Percentiles rank a stretch among this genome's conserved stretches.
These are phyloP conservation scores for Dinoponera quadriceps DNA, from an alignment of 1,140 invertebrate species.

Conservation along the genomic window DNA sequence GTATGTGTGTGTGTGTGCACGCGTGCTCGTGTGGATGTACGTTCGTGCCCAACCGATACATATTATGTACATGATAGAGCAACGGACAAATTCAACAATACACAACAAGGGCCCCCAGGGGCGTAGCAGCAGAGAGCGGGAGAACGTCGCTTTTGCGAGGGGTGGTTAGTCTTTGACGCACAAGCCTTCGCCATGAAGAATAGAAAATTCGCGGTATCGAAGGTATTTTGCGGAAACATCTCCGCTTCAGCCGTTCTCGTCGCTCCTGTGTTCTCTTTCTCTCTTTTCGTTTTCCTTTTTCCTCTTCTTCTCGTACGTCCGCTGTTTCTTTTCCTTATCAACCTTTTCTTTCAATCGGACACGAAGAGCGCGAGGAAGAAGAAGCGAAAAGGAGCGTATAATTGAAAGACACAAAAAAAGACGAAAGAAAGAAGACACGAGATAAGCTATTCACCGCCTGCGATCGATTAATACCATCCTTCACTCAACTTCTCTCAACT, in stretches of 20 bases:
- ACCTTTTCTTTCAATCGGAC: constrained; percentile 13
- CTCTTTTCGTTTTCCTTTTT: too few relatives aligned
- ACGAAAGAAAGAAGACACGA: too few relatives aligned
- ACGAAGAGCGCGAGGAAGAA: neutral
- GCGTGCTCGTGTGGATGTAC: neutral
- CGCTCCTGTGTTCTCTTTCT: neutral
- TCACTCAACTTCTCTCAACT: too few relatives aligned
- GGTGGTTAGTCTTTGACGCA: constrained; percentile 64
- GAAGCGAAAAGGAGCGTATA: constrained; percentile 15
- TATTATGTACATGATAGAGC: constrained; percentile 72
- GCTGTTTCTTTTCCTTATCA: too few relatives aligned
- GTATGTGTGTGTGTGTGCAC: neutral
- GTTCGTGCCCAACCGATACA: constrained; percentile 42
- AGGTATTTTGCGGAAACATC: constrained; percentile 11
- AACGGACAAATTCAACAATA: constrained; percentile 80
- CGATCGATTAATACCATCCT: constrained; percentile 1
- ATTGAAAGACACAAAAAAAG: neutral
- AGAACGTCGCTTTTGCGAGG: constrained; percentile 51
- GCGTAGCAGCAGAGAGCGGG: constrained; percentile 73
- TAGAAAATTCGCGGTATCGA: constrained; percentile 21
- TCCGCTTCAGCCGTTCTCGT: neutral
- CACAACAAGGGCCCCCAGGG: constrained; percentile 83
- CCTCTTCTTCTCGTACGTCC: too few relatives aligned
- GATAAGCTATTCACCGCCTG: neutral
- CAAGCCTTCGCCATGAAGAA: constrained; percentile 53